phyloP scores from a whole-genome alignment of 2,888 invertebrate genomes.

The Diarsia brunnea region DNA sequence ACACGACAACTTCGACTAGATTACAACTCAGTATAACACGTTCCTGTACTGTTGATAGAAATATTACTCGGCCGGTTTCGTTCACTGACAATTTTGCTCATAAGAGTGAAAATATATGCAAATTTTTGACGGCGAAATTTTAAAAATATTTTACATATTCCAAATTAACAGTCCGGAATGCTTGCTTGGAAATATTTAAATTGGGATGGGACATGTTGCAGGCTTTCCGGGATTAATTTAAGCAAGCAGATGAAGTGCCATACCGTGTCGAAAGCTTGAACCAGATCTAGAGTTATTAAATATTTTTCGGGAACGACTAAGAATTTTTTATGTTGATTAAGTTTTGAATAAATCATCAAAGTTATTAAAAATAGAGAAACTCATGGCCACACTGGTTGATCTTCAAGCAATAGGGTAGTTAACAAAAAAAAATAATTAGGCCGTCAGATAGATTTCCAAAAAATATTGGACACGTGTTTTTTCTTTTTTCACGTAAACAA shows the following conservation, averaged over 20 bases:
- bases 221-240: slow-evolving; percentile 22
- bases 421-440: no score
- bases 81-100: slow-evolving; percentile 21
- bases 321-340: not conserved
- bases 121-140: slow-evolving; percentile 6
- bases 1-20: accelerated
- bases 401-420: no score
- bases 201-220: slow-evolving; percentile 1
- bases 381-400: no score
- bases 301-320: not conserved
- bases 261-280: slow-evolving; percentile 7
- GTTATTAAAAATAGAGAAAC: not conserved
- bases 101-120: slow-evolving; percentile 14
- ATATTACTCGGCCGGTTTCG: slow-evolving; percentile 30
- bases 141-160: slow-evolving; percentile 31
- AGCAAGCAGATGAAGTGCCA: slow-evolving; percentile 2
- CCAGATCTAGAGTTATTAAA: slow-evolving; percentile 17
- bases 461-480: no score
- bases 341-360: not conserved
- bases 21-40: slow-evolving; percentile 29
- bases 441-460: no score
- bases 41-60: slow-evolving; percentile 36
- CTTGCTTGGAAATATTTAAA: slow-evolving; percentile 41
- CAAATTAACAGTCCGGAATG: slow-evolving; percentile 15
- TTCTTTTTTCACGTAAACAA: no score